Evolutionary conservation across 30 jellyfish, hydroid and myxozoan species (phyloP), one percentile per base, ranked within the genome.

Genomic region (Cassiopea andromeda): DNA sequence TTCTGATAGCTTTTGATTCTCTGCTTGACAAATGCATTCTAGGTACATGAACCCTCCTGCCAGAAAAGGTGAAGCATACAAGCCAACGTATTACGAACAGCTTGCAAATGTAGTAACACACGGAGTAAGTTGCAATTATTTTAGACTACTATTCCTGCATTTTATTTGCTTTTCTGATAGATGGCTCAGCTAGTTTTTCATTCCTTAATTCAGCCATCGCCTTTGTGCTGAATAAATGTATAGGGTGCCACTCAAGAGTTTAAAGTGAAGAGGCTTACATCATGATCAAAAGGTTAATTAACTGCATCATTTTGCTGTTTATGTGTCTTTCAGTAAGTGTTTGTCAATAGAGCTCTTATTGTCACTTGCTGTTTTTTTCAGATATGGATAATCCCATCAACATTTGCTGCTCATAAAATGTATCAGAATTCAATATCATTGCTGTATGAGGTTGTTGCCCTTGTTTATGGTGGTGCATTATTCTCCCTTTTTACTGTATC

Each of bases 31-130:
- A 50, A 50, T 50, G n/a, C 64, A 46, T 78, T 7, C 47, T 76
- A 91, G 97, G 78, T 94, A 81, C 91, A 95, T 95, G 99, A 95
- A 87, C 87, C 89, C 85, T 16, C 94, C 98, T 16, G 96, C 93
- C 6, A 73, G 61, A 45, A 82, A 90, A 61, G 94, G 94, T 19
- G 93, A 87, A 74, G 92, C 96, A 1, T 95, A 95, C 85, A 44
- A 44, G 27, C 99, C 99, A 86, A 95, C 99, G 15, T 45, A 54
- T 45, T 78, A 70, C 9, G 99, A 95, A 71, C 99, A 95, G 81
- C n/a, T 87, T 1, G 99, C 98, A 60, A 95, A 95, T 54, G 50
- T 92, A 45, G 1, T 95, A 4, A 95, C 99, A 2, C 99, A 95
- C 83, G 99, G 97, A 73, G 99, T 95, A 80, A 54, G 97, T 75